Base-by-base conservation (phyloP, 2,113 vertebrate species). In the Tylochromis polylepis region DNA sequence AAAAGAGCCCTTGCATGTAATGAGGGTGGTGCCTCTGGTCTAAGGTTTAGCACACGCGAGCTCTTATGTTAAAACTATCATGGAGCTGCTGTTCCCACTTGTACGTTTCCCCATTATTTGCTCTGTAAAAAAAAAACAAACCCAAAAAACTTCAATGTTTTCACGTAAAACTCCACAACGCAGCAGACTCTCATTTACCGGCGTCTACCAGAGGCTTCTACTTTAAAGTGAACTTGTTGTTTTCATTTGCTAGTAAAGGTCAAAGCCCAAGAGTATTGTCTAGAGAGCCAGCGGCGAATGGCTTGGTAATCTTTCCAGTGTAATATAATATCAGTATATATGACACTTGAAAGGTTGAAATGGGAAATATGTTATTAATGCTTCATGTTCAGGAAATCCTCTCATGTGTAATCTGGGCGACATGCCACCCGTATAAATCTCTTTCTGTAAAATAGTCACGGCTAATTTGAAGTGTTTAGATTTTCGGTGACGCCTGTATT, bases 1-100 rank as follows among this genome's bases (percentile, higher is more conserved):
- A 93, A 65, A 88, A 51, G 84, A 86, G 31, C 82, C 81, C 75
- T 88, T 92, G 85, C 87, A 85, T 91, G 89, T 87, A 87, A 87
- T 79, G 88, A 93, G 90, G 80, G 89, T 81, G 80, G 85, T 82
- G 90, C 85, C 84, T 90, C 62, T 89, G 65, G 46, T 89, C 88
- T 67, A 82, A 65, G 80, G 70, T 79, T 85, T 81, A 87, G 85
- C 60, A 81, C 86, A 84, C 83, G 83, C 8, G 29, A 80, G 79
- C 70, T 79, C 51, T 65, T 65, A 67, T 85, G 85, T 86, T 92
- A 87, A 90, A 93, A 58, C 85, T 16, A 88, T 62, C 58, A 59
- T 65, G 22, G n/a, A 75, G n/a, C 85, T 27, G 77, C 41, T 84
- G 59, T 77, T 82, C 24, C 75, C 43, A 72, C 62, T 55, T 80